Evolutionary conservation across 2,888 invertebrate genomes (phyloP).

Genomic region (Gnatocerus cornutus): DNA sequence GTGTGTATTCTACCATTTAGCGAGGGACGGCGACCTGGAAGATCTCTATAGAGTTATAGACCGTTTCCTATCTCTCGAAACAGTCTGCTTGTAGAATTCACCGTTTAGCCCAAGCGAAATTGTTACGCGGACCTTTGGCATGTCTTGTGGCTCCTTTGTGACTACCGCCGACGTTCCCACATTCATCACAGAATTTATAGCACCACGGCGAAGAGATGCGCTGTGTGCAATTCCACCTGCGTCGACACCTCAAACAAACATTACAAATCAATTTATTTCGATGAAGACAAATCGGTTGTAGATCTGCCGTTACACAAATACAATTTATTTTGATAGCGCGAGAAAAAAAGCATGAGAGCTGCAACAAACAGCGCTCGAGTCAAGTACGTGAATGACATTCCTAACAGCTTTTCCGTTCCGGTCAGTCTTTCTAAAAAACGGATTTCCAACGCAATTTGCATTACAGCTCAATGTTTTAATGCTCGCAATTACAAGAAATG

Average conservation of each 20-base stretch:
- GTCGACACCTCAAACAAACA: conserved; percentile 8
- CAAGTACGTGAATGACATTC: conserved; percentile 33
- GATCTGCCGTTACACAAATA: conserved; percentile 16
- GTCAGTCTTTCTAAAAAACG: conserved; percentile 11
- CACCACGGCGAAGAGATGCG: not conserved
- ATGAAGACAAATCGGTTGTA: conserved; percentile 27
- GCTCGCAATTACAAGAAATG: conserved; percentile 36
- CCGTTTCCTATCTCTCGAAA: conserved; percentile 30
- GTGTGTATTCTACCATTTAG: conserved; percentile 28
- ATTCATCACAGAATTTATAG: conserved; percentile 38
- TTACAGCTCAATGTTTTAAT: conserved; percentile 3
- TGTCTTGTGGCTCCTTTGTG: conserved; percentile 21
- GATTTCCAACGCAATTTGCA: conserved; percentile 6
- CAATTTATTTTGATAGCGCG: conserved; percentile 29
- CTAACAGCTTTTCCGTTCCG: conserved; percentile 13
- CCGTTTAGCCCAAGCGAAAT: conserved; percentile 3
- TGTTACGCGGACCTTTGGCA: conserved; percentile 18
- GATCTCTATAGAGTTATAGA: conserved; percentile 21
- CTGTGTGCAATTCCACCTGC: not conserved
- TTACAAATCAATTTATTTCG: conserved; percentile 27
- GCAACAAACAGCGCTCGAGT: conserved; percentile 27
- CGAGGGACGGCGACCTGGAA: conserved; percentile 29
- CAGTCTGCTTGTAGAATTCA: conserved; percentile 19
- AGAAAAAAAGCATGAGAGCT: conserved; percentile 10
- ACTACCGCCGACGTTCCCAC: conserved; percentile 25